Evolutionary conservation across 2,797 vertebrate genomes (phyloP).

Genomic region (Pagetopsis macropterus): DNA sequence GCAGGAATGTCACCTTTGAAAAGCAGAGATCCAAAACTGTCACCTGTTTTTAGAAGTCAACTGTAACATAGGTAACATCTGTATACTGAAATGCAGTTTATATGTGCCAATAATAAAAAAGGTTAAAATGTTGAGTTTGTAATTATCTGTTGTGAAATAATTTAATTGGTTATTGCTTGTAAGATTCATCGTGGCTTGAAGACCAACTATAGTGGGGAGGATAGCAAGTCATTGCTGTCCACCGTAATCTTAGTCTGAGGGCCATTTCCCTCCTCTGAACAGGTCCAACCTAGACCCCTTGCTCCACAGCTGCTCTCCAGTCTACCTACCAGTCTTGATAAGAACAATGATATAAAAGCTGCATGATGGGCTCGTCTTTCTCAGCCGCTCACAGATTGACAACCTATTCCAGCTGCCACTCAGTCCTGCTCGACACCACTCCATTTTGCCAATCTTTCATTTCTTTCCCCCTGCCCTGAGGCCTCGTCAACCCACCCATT

Average conservation of each 20-base stretch:
- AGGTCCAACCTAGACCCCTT: not conserved
- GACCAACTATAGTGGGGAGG: not conserved
- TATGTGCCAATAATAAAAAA: not conserved
- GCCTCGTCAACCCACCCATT: slow-evolving; percentile 30
- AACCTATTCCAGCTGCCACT: slow-evolving; percentile 72
- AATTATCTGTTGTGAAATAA: not conserved
- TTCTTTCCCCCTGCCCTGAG: slow-evolving; percentile 44
- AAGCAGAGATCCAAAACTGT: slow-evolving; percentile 22
- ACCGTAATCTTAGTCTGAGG: not conserved
- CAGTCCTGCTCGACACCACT: slow-evolving; percentile 58
- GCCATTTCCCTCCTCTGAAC: slow-evolving; percentile 2
- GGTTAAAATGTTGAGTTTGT: not conserved
- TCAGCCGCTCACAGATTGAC: slow-evolving; percentile 64
- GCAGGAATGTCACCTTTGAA: slow-evolving; percentile 49
- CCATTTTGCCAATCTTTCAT: slow-evolving; percentile 62
- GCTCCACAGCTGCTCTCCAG: slow-evolving; percentile 26
- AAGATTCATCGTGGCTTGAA: not conserved
- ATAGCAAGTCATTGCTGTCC: slow-evolving; percentile 2
- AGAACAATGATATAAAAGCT: slow-evolving; percentile 64
- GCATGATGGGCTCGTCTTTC: slow-evolving; percentile 60
- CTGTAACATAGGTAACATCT: slow-evolving; percentile 13
- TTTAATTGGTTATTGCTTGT: not conserved
- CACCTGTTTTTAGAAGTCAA: slow-evolving; percentile 22
- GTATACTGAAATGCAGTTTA: not conserved
- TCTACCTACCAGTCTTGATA: slow-evolving; percentile 70